Evolutionary conservation across 2,888 invertebrate genomes (phyloP).

Genomic region (Synergus umbraculus): DNA sequence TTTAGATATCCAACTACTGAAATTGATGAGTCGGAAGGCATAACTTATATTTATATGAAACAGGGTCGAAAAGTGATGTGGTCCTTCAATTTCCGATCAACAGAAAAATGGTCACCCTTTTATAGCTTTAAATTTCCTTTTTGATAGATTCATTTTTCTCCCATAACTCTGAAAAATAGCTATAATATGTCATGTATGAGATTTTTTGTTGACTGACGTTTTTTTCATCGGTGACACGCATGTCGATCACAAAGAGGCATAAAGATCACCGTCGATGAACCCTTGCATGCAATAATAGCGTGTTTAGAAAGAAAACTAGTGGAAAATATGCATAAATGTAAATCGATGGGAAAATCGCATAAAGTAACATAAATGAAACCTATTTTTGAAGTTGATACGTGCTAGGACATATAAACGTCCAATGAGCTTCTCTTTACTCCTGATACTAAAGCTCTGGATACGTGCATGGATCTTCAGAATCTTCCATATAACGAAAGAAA

Average conservation of each 20-base stretch:
- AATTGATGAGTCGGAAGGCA: neutral
- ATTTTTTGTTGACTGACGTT: neutral
- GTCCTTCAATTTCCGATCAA: too few species aligned
- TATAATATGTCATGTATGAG: neutral
- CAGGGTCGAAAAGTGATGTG: too few species aligned
- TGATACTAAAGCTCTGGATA: neutral
- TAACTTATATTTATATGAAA: neutral
- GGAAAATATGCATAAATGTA: slow-evolving; percentile 1
- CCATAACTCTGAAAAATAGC: neutral
- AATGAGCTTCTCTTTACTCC: neutral
- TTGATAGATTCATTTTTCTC: neutral
- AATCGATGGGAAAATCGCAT: neutral
- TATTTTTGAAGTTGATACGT: neutral
- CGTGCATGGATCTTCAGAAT: neutral
- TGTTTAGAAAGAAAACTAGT: neutral
- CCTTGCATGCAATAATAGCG: neutral
- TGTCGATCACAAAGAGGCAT: neutral
- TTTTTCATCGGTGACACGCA: neutral
- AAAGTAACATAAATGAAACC: slow-evolving; percentile 5
- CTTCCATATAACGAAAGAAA: neutral
- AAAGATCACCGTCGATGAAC: neutral
- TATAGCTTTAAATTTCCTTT: neutral
- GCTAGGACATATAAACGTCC: neutral
- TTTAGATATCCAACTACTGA: neutral
- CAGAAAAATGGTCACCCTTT: too few species aligned